phyloP scores from a whole-genome alignment of 2,797 vertebrate species.

The Cossypha heuglini region DNA sequence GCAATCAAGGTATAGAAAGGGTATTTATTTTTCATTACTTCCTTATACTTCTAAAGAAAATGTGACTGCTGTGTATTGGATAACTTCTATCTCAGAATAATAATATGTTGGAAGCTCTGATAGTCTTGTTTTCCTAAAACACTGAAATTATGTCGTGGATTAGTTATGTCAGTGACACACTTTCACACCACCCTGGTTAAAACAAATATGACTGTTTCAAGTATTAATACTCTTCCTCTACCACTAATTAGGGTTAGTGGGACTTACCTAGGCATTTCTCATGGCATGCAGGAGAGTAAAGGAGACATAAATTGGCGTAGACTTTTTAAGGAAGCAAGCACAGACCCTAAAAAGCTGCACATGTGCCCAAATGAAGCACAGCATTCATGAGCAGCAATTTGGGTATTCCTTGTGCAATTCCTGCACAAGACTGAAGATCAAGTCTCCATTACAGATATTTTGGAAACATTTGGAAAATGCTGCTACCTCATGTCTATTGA shows the following conservation, averaged over 20 bases:
- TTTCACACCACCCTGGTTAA: not conserved
- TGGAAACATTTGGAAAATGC: constrained; percentile 35
- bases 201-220: not conserved
- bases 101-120: not conserved
- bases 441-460: not conserved
- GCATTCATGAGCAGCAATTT: not conserved
- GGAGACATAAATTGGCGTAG: not conserved
- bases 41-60: not conserved
- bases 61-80: not conserved
- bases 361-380: not conserved
- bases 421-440: not conserved
- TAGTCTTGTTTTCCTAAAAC: not conserved
- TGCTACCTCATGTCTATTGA: constrained; percentile 24
- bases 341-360: not conserved
- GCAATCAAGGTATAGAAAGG: not conserved
- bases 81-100: not conserved
- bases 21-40: not conserved
- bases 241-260: not conserved
- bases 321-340: not conserved
- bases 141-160: not conserved
- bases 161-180: not conserved
- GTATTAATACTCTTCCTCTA: not conserved
- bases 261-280: not conserved
- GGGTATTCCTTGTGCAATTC: not conserved
- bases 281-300: not conserved